A percentile compares a stretch with the other conserved stretches of the same genome.
phyloP scores from a whole-genome alignment of 1,140 invertebrate genomes.

The Cotesia glomerata region DNA sequence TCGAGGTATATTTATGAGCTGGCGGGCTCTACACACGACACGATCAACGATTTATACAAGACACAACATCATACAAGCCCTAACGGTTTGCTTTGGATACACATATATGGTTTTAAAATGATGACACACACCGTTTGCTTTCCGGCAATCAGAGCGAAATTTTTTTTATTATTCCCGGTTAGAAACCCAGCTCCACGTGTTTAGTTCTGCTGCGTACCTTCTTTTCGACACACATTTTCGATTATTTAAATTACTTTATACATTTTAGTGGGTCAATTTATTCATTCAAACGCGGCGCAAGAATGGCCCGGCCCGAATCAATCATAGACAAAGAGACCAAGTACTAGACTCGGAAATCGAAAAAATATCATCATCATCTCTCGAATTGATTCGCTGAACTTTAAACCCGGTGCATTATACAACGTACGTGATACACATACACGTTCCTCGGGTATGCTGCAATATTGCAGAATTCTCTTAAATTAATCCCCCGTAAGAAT shows the following conservation, averaged over 20 bases:
- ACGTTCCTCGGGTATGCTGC: no score
- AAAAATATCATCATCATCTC: no score
- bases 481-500: not conserved
- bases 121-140: not conserved
- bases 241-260: no score
- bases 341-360: no score
- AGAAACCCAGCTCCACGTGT: not conserved
- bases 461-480: not conserved
- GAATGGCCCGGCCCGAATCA: no score
- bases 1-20: constrained; percentile 25
- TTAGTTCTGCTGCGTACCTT: not conserved
- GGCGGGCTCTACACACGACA: constrained; percentile 14
- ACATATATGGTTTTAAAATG: no score
- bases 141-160: constrained; percentile 27
- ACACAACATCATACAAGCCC: not conserved
- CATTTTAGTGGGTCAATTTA: no score
- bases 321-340: no score
- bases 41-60: not conserved
- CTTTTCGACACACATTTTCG: not conserved
- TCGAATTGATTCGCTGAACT: no score
- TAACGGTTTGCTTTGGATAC: constrained; percentile 24
- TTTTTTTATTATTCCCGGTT: constrained; percentile 10
- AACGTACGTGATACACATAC: no score
- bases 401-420: no score
- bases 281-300: no score